A percentile compares a stretch with the other conserved stretches of the same genome.
Evolutionary conservation across 2,888 invertebrate species (phyloP).

Genomic region (Andricus quercusramuli): DNA sequence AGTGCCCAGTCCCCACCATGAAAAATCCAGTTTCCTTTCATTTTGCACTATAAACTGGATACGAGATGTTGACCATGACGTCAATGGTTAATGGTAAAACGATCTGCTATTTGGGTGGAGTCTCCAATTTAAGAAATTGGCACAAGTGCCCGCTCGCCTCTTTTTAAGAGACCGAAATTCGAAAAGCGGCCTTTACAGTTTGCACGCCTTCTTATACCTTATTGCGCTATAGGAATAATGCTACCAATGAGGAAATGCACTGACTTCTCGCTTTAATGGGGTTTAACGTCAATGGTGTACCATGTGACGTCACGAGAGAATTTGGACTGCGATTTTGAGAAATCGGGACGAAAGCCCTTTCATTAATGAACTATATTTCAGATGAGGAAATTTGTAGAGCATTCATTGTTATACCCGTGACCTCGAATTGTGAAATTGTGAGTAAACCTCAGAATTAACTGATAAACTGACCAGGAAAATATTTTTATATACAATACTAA

Average conservation of each 20-base stretch:
- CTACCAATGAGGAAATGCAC: conserved; percentile 26
- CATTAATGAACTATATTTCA: background rate
- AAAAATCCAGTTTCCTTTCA: background rate
- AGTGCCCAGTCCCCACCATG: background rate
- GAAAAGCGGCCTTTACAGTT: background rate
- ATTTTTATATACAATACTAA: no score
- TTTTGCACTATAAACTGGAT: conserved; percentile 2
- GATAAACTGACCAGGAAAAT: no score
- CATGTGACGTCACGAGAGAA: background rate
- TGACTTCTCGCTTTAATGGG: background rate
- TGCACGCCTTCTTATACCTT: background rate
- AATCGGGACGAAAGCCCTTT: background rate
- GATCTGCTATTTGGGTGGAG: conserved; percentile 28
- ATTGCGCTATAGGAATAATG: background rate
- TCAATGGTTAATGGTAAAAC: conserved; percentile 13
- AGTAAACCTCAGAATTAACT: background rate
- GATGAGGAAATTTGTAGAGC: background rate
- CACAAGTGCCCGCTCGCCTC: background rate
- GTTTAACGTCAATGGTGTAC: conserved; percentile 23
- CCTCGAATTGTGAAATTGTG: background rate
- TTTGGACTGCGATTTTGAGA: background rate
- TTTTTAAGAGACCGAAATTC: background rate
- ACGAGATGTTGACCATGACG: conserved; percentile 22
- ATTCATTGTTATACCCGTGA: background rate
- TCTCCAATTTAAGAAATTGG: conserved; percentile 9